phyloP scores from a whole-genome alignment of 2,797 vertebrate species.

The Rachycentron canadum region DNA sequence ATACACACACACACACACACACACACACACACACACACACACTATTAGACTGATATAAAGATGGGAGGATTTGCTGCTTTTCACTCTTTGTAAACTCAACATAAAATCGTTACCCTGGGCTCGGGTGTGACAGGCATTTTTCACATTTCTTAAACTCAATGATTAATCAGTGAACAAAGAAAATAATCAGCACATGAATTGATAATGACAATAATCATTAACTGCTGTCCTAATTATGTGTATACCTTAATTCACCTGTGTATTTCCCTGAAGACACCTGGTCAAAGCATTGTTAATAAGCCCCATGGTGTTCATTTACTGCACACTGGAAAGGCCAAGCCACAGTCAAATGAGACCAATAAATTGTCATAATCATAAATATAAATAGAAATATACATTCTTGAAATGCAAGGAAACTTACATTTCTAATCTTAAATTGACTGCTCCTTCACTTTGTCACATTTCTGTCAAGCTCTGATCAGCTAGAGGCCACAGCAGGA shows the following conservation, averaged over 20 bases:
- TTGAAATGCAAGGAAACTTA: neutral
- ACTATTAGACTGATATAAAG: no score
- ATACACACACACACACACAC: no score
- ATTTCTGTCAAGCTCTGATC: conserved; percentile 2
- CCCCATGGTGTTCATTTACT: neutral
- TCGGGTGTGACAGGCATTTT: neutral
- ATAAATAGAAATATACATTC: neutral
- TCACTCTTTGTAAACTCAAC: neutral
- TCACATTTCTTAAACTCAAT: neutral
- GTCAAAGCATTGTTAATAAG: conserved; percentile 1
- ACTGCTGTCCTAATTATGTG: neutral
- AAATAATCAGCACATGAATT: neutral
- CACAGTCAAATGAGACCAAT: neutral
- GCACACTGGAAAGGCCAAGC: neutral
- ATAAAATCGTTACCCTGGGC: neutral
- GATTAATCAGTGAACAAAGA: neutral
- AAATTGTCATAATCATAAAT: neutral
- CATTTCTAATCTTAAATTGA: neutral
- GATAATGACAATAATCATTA: conserved; percentile 5
- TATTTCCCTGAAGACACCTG: neutral
- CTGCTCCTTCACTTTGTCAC: conserved; percentile 1
- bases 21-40: conserved; percentile 6
- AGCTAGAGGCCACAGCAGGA: conserved; percentile 19
- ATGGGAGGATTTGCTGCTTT: no score
- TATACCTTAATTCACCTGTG: neutral